phyloP scores from a whole-genome alignment of 2,888 invertebrate species.

The Suillia variegata region DNA sequence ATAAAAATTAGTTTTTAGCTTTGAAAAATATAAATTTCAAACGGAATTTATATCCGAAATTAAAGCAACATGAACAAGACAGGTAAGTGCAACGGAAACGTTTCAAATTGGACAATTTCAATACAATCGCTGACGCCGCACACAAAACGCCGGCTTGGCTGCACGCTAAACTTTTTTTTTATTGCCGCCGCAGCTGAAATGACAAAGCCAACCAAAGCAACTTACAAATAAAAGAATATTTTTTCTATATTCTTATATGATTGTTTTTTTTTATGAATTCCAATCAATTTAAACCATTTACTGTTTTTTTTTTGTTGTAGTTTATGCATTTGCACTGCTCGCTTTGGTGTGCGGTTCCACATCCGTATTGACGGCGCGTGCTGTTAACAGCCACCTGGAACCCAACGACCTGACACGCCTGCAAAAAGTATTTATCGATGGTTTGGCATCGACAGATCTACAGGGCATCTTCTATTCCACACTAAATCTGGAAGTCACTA shows the following conservation, averaged over 20 bases:
- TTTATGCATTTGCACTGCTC: constrained; percentile 21
- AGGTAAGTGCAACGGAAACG: neutral
- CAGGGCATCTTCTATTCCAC: constrained; percentile 74
- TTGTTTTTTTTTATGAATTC: neutral
- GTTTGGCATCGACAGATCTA: constrained; percentile 67
- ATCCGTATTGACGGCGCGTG: constrained; percentile 41
- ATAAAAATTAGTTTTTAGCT: neutral
- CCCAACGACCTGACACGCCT: constrained; percentile 54
- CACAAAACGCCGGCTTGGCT: neutral
- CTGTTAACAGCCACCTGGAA: constrained; percentile 55
- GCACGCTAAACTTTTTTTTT: too few relatives aligned
- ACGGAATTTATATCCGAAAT: neutral
- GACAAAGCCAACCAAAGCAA: too few relatives aligned
- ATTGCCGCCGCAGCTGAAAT: neutral
- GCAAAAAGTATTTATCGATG: constrained; percentile 58
- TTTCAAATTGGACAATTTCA: neutral
- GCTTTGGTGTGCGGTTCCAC: constrained; percentile 31
- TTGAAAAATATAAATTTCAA: neutral
- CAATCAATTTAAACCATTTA: neutral
- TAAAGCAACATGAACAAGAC: neutral
- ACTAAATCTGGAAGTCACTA: constrained; percentile 73
- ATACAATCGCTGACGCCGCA: neutral
- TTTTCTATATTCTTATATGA: neutral
- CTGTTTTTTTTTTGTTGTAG: constrained; percentile 18
- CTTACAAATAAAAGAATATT: too few relatives aligned